Evolutionary conservation across 35 echinoderm and acorn worm species (phyloP).

Genomic region (Lytechinus pictus): DNA sequence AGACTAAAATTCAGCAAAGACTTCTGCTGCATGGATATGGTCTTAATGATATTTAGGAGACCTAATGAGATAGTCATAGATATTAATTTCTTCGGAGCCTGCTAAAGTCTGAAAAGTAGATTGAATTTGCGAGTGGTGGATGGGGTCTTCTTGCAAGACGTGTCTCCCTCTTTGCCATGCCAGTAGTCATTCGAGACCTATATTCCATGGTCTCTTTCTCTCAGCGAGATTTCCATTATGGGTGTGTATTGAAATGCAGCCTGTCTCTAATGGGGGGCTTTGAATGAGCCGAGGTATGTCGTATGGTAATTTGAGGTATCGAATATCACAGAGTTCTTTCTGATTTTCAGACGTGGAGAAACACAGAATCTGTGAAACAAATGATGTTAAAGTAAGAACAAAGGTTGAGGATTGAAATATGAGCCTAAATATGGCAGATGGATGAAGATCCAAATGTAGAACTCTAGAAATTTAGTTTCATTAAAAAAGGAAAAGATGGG

Average conservation of each 20-base stretch:
- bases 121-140: slow-evolving; percentile 9
- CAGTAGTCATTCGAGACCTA: background rate
- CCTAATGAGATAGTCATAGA: slow-evolving; percentile 29
- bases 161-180: background rate
- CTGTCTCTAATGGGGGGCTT: background rate
- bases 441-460: background rate
- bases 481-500: background rate
- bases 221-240: background rate
- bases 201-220: background rate
- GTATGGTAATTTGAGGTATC: background rate
- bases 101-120: background rate
- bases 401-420: background rate
- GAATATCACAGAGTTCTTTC: background rate
- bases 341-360: background rate
- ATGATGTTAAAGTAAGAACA: background rate
- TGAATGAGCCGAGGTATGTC: background rate
- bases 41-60: slow-evolving; percentile 23
- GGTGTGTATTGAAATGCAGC: background rate
- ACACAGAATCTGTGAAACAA: background rate
- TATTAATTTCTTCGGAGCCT: background rate
- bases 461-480: background rate
- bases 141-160: background rate
- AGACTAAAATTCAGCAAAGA: background rate
- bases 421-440: background rate
- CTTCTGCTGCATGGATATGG: background rate